Percentiles rank a stretch among this genome's conserved stretches.
These are phyloP conservation scores for Origma solitaria DNA, from an alignment of 2,113 vertebrate species.

Conservation along the genomic window DNA sequence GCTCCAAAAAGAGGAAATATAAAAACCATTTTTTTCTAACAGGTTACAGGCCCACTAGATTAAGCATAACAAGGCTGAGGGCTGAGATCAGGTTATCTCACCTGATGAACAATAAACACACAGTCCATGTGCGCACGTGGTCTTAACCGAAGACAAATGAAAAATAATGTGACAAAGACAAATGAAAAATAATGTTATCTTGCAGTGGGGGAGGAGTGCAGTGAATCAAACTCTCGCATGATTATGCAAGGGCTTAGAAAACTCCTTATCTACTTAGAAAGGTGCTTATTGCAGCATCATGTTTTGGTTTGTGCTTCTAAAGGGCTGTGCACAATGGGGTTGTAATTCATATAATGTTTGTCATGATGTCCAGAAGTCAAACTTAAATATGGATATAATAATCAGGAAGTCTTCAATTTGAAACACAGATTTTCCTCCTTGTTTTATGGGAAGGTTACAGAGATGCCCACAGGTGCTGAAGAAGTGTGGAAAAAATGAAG, in stretches of 20 bases:
- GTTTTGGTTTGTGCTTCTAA: not conserved
- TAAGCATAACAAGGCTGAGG: not conserved
- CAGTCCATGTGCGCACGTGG: not conserved
- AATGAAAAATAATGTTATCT: not conserved
- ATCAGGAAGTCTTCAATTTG: not conserved
- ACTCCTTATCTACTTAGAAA: fast-evolving
- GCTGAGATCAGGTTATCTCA: not conserved
- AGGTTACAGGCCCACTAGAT: not conserved
- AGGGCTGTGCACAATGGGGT: not conserved
- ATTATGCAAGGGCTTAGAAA: not conserved
- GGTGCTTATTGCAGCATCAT: not conserved
- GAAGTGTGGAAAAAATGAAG: not conserved
- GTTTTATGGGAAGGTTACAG: not conserved
- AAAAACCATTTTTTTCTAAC: not conserved
- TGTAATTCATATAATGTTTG: not conserved
- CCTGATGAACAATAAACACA: not conserved
- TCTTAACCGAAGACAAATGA: not conserved
- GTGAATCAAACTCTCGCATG: not conserved
- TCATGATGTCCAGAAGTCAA: not conserved
- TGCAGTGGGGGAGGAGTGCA: not conserved
- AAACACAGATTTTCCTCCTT: not conserved
- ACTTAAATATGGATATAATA: not conserved
- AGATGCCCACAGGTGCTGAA: not conserved
- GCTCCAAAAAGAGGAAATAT: not conserved
- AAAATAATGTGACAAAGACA: not conserved